These are phyloP conservation scores for Sicus ferrugineus DNA, from an alignment of 2,888 invertebrate genomes.

Conservation along the genomic window DNA sequence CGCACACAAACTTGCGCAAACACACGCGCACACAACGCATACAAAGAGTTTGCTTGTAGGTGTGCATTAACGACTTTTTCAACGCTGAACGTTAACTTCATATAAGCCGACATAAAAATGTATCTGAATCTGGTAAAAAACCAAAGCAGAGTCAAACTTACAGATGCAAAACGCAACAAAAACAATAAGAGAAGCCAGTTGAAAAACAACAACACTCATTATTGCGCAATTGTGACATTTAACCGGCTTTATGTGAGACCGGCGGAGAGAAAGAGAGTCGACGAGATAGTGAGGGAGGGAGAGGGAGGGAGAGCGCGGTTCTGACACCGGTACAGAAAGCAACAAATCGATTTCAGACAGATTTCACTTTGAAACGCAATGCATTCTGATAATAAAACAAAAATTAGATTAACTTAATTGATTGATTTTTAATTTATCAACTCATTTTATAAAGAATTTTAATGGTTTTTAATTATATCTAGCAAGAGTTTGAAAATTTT, in stretches of 20 bases:
- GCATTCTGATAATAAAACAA: too few relatives aligned
- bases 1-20: conserved; percentile 10
- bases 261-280: not conserved
- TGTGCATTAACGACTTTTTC: not conserved
- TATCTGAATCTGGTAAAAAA: conserved; percentile 14
- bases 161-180: conserved; percentile 31
- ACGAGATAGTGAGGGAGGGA: conserved; percentile 3
- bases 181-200: conserved; percentile 23
- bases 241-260: conserved; percentile 28
- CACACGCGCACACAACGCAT: not conserved
- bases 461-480: too few relatives aligned
- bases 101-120: conserved; percentile 1
- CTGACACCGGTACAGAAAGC: too few relatives aligned
- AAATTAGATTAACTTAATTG: not conserved
- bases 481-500: too few relatives aligned
- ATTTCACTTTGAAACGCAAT: too few relatives aligned
- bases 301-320: conserved; percentile 36
- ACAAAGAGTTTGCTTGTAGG: not conserved
- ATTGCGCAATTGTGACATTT: conserved; percentile 54
- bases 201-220: conserved; percentile 37
- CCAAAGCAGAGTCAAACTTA: not conserved
- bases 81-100: not conserved
- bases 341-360: too few relatives aligned
- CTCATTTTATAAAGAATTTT: too few relatives aligned
- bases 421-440: too few relatives aligned